These are phyloP conservation scores for Pinna nobilis DNA, from an alignment of 1,140 invertebrate species.

Conservation along the genomic window DNA sequence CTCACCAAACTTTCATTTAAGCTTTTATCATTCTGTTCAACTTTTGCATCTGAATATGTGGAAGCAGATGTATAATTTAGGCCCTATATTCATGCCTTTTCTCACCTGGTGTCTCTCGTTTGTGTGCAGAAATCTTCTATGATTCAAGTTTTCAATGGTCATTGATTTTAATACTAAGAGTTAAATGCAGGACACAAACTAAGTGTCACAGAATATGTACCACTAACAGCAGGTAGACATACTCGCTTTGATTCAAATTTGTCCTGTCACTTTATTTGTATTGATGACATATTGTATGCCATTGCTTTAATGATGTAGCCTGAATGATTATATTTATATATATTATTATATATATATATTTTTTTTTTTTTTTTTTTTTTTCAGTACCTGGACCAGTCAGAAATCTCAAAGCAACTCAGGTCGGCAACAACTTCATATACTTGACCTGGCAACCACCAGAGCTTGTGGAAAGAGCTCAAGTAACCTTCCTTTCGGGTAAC, in stretches of 20 bases:
- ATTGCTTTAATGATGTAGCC: background rate
- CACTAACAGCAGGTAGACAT: too few relatives aligned
- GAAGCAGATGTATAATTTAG: too few relatives aligned
- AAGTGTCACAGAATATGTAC: too few relatives aligned
- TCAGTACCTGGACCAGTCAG: slow-evolving; percentile 91
- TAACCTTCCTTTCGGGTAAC: slow-evolving; percentile 73
- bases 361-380: slow-evolving; percentile 25
- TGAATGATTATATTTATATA: background rate
- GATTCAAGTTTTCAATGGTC: too few relatives aligned
- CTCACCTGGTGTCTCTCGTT: too few relatives aligned
- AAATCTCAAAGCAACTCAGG: slow-evolving; percentile 86
- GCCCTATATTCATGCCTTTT: too few relatives aligned
- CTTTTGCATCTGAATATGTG: too few relatives aligned
- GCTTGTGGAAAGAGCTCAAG: slow-evolving; percentile 1
- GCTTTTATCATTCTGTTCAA: slow-evolving; percentile 5
- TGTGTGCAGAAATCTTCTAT: too few relatives aligned
- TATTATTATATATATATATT: background rate
- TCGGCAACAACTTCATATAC: slow-evolving; percentile 93
- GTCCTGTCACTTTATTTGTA: background rate
- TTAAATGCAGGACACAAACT: too few relatives aligned
- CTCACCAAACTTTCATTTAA: too few relatives aligned
- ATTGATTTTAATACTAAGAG: too few relatives aligned
- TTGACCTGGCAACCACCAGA: slow-evolving; percentile 91
- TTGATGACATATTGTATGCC: background rate
- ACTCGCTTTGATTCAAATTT: too few relatives aligned